A percentile compares a stretch with the other conserved stretches of the same genome.
phyloP scores from a whole-genome alignment of 2,888 invertebrate species.

The Conchocele bisecta region DNA sequence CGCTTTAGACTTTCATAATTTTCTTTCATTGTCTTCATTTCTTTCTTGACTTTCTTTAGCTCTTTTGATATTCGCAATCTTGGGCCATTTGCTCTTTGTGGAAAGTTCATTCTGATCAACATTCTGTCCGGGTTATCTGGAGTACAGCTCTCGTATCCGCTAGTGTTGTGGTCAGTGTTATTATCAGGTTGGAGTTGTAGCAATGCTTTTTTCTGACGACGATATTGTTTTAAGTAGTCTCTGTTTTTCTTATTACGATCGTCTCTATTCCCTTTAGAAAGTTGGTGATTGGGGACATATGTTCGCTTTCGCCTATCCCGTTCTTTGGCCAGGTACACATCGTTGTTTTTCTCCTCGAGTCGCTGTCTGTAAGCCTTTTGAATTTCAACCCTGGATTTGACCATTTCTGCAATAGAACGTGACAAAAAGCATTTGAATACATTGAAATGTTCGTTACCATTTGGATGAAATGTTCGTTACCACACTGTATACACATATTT shows the following conservation, averaged over 20 bases:
- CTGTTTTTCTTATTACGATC: too few species aligned
- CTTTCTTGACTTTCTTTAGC: background rate
- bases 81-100: constrained; percentile 5
- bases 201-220: too few species aligned
- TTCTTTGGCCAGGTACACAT: constrained; percentile 43
- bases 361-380: constrained; percentile 43
- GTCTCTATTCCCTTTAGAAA: too few species aligned
- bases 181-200: too few species aligned
- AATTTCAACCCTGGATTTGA: constrained; percentile 44
- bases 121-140: background rate
- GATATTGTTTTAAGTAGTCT: too few species aligned
- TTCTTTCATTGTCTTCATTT: background rate
- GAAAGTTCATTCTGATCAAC: constrained; percentile 3
- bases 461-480: background rate
- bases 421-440: too few species aligned
- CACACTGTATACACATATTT: too few species aligned
- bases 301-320: too few species aligned
- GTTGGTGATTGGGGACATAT: too few species aligned
- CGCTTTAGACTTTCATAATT: constrained; percentile 4
- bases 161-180: too few species aligned
- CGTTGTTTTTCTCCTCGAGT: constrained; percentile 38
- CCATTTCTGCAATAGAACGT: too few species aligned
- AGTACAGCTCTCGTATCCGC: background rate
- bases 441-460: background rate
- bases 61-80: constrained; percentile 2